Percentiles rank a stretch among this genome's conserved stretches.
phyloP scores from a whole-genome alignment of 2,113 vertebrate genomes.

The Prinia subflava region DNA sequence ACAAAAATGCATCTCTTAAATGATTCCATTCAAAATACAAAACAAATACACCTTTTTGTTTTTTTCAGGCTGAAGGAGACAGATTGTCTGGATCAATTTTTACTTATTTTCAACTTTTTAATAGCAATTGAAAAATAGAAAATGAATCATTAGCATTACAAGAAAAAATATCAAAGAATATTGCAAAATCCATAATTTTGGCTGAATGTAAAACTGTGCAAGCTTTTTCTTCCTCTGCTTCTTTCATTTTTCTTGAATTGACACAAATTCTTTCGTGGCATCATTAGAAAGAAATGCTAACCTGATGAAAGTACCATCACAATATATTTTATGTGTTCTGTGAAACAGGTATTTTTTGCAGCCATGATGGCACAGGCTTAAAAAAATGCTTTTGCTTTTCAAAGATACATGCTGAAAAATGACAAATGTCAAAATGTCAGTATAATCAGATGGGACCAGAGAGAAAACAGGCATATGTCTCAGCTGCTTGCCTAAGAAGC shows the following conservation, averaged over 20 bases:
- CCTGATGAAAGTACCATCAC: background rate
- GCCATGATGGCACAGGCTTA: background rate
- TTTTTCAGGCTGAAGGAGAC: background rate
- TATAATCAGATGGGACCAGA: background rate
- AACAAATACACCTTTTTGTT: background rate
- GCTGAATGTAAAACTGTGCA: background rate
- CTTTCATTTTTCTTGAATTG: slow-evolving; percentile 17
- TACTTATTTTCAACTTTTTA: background rate
- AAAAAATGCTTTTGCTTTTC: background rate
- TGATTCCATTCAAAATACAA: background rate
- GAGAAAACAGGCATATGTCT: background rate
- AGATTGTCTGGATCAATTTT: background rate
- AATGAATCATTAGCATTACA: background rate
- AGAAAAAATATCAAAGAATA: background rate
- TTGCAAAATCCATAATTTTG: slow-evolving; percentile 1
- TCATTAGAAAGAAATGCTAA: slow-evolving; percentile 23
- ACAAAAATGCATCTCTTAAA: background rate
- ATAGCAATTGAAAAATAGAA: background rate
- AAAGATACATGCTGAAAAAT: background rate
- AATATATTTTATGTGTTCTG: background rate
- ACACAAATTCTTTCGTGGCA: background rate
- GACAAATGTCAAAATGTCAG: background rate
- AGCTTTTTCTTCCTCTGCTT: background rate
- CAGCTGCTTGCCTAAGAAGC: background rate
- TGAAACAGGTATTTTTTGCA: slow-evolving; percentile 15